Evolutionary conservation across 2,113 vertebrate species (phyloP), one percentile per base, ranked within the genome.

Genomic region (Crotalus helleri): DNA sequence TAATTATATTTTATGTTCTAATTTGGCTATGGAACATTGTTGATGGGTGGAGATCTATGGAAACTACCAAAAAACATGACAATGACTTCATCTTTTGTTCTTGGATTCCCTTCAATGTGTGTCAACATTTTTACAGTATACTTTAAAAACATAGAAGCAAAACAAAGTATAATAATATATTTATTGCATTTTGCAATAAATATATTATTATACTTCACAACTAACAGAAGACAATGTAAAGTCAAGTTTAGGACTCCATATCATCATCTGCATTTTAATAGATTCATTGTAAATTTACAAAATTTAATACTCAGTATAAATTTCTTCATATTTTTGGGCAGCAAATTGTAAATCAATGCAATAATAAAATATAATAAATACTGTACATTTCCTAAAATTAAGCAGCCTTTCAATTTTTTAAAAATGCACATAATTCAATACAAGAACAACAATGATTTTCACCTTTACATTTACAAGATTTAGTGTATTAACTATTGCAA

Each of bases 11-110:
- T 97, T 24, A 29, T 91, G 93, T 92, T 39, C 11, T 26, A 94
- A 93, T 96, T 96, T 95, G 95, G 96, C 81, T 93, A 94, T 93
- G 93, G 93, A 97, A 97, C 96, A 96, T 94, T 95, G 51, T 92
- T 0, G 10, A 93, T 94, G 97, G 97, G 96, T 97, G 97, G 96
- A 96, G 96, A 92, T 94, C 93, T 0, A 3, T 3, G 0, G 0
- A 0, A 59, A 39, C 54, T 95, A 93, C 85, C 49, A 9, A 51
- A 96, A 49, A 92, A 91, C 19, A 81, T 19, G 33, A 61, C 92
- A 88, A 94, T 97, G 96, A 97, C 93, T 94, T 97, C 96, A 97
- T 91, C 69, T 64, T 93, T 39, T 92, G 26, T 19, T 95, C 69
- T 49, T 0, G 90, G 87, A 91, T 91, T 88, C 94, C 92, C 93